A percentile compares a stretch with the other conserved stretches of the same genome.
phyloP scores from a whole-genome alignment of 1,140 invertebrate genomes.

The Drosophila ambigua region DNA sequence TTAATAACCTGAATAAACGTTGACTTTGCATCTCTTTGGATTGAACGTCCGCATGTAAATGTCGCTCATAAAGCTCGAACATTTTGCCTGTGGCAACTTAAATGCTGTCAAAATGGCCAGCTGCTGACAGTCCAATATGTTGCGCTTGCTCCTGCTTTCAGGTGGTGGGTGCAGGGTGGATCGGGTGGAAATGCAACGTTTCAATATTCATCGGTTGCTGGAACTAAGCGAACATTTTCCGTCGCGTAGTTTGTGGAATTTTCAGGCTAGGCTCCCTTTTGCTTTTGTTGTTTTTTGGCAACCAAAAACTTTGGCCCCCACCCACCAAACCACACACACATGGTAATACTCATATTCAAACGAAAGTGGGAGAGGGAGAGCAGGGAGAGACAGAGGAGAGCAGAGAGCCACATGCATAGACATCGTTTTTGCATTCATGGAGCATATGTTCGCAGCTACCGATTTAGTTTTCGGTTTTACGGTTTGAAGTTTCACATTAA shows the following conservation, averaged over 20 bases:
- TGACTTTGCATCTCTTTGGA: no score
- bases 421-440: conserved; percentile 73
- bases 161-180: conserved; percentile 5
- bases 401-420: conserved; percentile 27
- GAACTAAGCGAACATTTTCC: conserved; percentile 25
- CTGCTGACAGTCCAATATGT: no score
- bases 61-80: no score
- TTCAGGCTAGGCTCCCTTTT: conserved; percentile 14
- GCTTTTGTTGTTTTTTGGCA: conserved; percentile 36
- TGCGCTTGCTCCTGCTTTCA: neutral
- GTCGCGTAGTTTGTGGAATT: conserved; percentile 34
- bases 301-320: conserved; percentile 40
- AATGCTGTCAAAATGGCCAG: no score
- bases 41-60: no score
- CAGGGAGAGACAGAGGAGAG: no score
- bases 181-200: conserved; percentile 13
- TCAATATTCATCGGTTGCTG: conserved; percentile 36
- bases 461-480: conserved; percentile 67
- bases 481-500: conserved; percentile 65
- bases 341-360: no score
- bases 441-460: conserved; percentile 50
- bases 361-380: no score
- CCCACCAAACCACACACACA: conserved; percentile 20
- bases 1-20: no score
- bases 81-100: no score